Percentiles rank a stretch among this genome's conserved stretches.
Conservation (phyloP, 2,797 vertebrate genomes). For the Macrochelys suwanniensis region DNA sequence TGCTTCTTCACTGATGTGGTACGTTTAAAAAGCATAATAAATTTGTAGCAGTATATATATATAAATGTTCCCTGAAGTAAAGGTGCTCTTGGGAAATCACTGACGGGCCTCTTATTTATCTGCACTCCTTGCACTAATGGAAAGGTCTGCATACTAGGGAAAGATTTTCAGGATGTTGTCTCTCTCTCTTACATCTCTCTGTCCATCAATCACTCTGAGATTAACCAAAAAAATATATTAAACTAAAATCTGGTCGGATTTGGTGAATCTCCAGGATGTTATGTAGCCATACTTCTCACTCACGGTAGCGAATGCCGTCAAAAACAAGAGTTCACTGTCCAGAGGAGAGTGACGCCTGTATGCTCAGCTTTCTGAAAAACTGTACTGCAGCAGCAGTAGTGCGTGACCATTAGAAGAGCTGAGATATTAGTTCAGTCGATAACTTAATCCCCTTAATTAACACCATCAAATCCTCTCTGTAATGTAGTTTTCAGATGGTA, state of each 20-base stretch:
- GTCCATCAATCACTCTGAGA: slow-evolving; percentile 25
- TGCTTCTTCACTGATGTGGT: not conserved
- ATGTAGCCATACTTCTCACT: not conserved
- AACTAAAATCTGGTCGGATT: slow-evolving; percentile 12
- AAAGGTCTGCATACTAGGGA: slow-evolving; percentile 18
- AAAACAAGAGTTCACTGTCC: not conserved
- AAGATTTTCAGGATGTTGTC: slow-evolving; percentile 61
- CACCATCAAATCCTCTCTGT: not conserved
- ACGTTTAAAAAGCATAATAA: not conserved
- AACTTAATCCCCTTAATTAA: not conserved
- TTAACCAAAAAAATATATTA: not conserved
- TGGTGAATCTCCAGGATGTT: not conserved
- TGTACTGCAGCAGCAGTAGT: not conserved
- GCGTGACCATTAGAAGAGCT: not conserved
- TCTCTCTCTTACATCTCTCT: slow-evolving; percentile 31
- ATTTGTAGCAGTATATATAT: not conserved
- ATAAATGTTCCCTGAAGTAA: not conserved
- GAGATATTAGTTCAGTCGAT: not conserved
- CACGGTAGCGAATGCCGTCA: not conserved
- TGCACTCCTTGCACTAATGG: slow-evolving; percentile 9
- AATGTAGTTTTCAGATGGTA: not conserved
- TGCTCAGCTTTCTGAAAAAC: not conserved
- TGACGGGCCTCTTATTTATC: not conserved
- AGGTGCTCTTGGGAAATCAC: not conserved
- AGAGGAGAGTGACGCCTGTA: not conserved